phyloP scores from a whole-genome alignment of 1,140 invertebrate genomes.

The Bradynema listronoti region DNA sequence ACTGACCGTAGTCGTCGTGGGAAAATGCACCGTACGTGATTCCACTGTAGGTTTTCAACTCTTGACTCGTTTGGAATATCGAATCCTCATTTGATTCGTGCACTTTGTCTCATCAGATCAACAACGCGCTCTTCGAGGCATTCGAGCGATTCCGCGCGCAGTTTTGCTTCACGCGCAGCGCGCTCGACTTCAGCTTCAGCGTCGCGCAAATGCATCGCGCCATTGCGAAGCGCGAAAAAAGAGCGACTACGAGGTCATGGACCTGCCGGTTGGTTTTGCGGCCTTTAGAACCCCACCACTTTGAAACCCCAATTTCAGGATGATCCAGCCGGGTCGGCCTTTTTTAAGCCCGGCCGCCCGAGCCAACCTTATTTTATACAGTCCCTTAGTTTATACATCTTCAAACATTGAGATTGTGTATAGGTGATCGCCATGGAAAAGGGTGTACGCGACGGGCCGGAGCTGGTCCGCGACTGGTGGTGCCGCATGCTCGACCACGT shows the following conservation, averaged over 20 bases:
- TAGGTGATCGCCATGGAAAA: conserved; percentile 28
- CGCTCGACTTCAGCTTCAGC: conserved; percentile 40
- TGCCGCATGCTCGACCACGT: conserved; percentile 35
- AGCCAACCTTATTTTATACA: too few species aligned
- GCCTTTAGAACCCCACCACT: too few species aligned
- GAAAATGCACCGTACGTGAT: conserved; percentile 18
- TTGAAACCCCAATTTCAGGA: too few species aligned
- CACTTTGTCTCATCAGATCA: conserved; percentile 32
- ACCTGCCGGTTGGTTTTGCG: too few species aligned
- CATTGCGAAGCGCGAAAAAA: conserved; percentile 45
- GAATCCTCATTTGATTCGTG: neutral
- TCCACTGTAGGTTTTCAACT: too few species aligned
- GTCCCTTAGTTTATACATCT: too few species aligned
- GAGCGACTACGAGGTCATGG: too few species aligned
- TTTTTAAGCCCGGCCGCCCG: too few species aligned
- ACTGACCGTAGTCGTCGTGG: conserved; percentile 33
- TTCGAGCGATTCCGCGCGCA: conserved; percentile 39
- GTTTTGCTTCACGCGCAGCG: conserved; percentile 31
- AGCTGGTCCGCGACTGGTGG: conserved; percentile 39
- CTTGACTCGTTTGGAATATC: neutral
- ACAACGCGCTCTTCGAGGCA: conserved; percentile 20
- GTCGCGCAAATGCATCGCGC: conserved; percentile 45
- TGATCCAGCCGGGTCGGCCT: too few species aligned
- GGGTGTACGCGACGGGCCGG: conserved; percentile 38
- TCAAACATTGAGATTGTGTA: too few species aligned